These are phyloP conservation scores for Pangasius djambal DNA, from an alignment of 2,797 vertebrate genomes.

Conservation along the genomic window DNA sequence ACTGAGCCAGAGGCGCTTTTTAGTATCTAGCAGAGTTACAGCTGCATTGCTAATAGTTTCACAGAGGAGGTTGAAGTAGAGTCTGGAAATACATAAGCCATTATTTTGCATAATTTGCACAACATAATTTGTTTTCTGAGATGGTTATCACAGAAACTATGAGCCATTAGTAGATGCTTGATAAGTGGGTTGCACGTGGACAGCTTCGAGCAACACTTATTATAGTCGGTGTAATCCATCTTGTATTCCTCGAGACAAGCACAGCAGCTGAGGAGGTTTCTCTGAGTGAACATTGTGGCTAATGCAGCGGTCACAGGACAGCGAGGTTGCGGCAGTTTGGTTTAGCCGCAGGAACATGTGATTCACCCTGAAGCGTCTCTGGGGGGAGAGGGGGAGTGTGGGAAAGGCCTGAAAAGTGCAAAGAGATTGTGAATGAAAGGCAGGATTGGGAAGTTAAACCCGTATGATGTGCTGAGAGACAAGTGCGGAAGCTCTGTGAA, in stretches of 20 bases:
- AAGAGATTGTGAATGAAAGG: slow-evolving; percentile 52
- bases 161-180: slow-evolving; percentile 1
- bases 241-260: neutral
- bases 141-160: neutral
- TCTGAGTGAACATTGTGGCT: neutral
- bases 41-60: neutral
- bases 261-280: neutral
- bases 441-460: slow-evolving; percentile 61
- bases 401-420: slow-evolving; percentile 67
- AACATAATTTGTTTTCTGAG: neutral
- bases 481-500: slow-evolving; percentile 63
- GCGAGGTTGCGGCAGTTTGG: slow-evolving; percentile 62
- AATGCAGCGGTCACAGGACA: neutral
- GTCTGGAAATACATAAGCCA: neutral
- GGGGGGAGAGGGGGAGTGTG: slow-evolving; percentile 75
- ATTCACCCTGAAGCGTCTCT: slow-evolving; percentile 67
- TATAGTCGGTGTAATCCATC: neutral
- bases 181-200: neutral
- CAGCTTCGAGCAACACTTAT: neutral
- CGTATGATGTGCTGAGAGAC: slow-evolving; percentile 70
- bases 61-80: neutral
- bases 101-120: neutral
- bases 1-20: neutral
- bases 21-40: no score
- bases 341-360: slow-evolving; percentile 72